A percentile compares a stretch with the other conserved stretches of the same genome.
Conservation (phyloP, 1,140 invertebrate species). For the Leptoteleia sp. region DNA sequence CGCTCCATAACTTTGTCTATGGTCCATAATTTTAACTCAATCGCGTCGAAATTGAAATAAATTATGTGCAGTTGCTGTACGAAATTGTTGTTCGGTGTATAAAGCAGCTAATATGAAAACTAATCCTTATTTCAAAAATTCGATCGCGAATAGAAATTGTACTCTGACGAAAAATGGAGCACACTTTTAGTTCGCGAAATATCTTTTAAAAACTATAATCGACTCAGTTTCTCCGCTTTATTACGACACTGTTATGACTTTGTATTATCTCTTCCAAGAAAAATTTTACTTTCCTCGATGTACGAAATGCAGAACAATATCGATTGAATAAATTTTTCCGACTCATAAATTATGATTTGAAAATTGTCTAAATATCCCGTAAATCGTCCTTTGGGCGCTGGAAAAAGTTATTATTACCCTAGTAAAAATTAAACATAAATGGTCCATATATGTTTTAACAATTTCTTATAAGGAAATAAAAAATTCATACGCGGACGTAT, state of each 20-base stretch:
- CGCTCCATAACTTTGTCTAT: not conserved
- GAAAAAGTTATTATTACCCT: no score
- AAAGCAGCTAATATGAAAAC: no score
- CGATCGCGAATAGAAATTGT: not conserved
- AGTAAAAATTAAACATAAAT: no score
- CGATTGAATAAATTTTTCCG: not conserved
- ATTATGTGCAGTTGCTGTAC: not conserved
- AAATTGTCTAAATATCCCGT: no score
- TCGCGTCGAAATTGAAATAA: conserved; percentile 2
- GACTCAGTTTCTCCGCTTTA: not conserved
- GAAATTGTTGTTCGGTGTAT: no score
- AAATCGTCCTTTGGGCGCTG: no score
- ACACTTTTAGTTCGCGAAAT: no score
- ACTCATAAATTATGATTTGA: not conserved
- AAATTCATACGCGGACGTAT: no score
- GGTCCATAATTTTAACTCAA: conserved; percentile 11
- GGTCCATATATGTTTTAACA: no score
- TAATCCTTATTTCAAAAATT: not conserved
- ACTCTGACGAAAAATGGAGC: not conserved
- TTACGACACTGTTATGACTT: not conserved
- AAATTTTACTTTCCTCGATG: not conserved
- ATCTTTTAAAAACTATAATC: not conserved
- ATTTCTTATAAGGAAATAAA: no score
- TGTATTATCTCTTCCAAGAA: not conserved
- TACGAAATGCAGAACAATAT: not conserved